Conservation (phyloP, 2,888 invertebrate genomes). For the Mimas tiliae region DNA sequence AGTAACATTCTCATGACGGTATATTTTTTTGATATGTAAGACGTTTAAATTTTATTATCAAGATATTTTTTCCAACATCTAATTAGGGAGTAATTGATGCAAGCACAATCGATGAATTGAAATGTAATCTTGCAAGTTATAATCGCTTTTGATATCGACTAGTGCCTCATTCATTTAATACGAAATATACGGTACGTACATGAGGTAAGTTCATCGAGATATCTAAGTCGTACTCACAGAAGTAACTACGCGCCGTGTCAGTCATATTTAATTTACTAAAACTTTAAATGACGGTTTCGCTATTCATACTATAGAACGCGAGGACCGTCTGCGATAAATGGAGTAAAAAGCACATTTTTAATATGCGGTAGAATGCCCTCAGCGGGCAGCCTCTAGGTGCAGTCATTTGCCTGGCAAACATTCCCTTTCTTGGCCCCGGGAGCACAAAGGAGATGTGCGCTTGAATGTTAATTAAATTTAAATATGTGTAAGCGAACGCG, state of each 20-base stretch:
- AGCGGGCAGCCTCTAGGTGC: constrained; percentile 41
- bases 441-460: constrained; percentile 68
- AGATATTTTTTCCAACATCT: neutral
- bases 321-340: constrained; percentile 50
- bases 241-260: neutral
- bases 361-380: constrained; percentile 50
- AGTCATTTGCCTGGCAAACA: constrained; percentile 60
- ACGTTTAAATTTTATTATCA: neutral
- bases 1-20: too few species aligned
- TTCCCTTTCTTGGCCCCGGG: constrained; percentile 53
- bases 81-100: too few species aligned
- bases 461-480: constrained; percentile 78
- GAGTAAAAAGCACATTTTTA: constrained; percentile 56
- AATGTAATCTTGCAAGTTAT: too few species aligned
- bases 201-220: neutral
- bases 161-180: too few species aligned
- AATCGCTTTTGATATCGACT: too few species aligned
- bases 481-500: constrained; percentile 60
- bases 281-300: constrained; percentile 57
- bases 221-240: neutral
- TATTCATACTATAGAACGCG: constrained; percentile 38
- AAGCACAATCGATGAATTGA: too few species aligned
- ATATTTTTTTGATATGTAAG: too few species aligned
- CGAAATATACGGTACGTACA: neutral
- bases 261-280: constrained; percentile 42